Percentiles rank a stretch among this genome's conserved stretches.
Evolutionary conservation across 2,888 invertebrate species (phyloP).

Genomic region (Acleris emargana): DNA sequence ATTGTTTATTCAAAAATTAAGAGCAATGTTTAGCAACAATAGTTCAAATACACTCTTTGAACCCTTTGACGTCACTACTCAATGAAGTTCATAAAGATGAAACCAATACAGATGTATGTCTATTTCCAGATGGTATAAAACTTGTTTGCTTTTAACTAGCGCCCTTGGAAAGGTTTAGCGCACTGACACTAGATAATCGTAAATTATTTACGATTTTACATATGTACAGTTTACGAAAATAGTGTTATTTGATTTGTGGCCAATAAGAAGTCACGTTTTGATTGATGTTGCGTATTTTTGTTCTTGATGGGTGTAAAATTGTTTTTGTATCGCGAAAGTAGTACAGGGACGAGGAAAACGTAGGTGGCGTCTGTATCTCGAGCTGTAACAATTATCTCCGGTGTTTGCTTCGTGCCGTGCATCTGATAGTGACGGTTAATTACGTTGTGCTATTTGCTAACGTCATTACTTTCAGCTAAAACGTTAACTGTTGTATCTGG

Average conservation of each 20-base stretch:
- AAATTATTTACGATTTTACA: slow-evolving; percentile 56
- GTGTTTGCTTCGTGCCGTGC: slow-evolving; percentile 58
- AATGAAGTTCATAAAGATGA: slow-evolving; percentile 54
- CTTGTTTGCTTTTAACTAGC: slow-evolving; percentile 64
- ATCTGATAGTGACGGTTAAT: slow-evolving; percentile 26
- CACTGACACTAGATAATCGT: slow-evolving; percentile 52
- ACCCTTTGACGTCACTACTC: slow-evolving; percentile 52
- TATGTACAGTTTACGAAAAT: slow-evolving; percentile 58
- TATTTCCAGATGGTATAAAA: slow-evolving; percentile 71
- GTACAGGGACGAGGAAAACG: slow-evolving; percentile 35
- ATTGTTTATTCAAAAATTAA: slow-evolving; percentile 35
- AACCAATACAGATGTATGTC: slow-evolving; percentile 57
- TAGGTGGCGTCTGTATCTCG: slow-evolving; percentile 44
- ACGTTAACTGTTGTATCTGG: not conserved
- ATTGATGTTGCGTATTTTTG: slow-evolving; percentile 52
- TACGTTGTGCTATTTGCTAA: slow-evolving; percentile 14
- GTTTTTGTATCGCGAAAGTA: slow-evolving; percentile 36
- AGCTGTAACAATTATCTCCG: slow-evolving; percentile 56
- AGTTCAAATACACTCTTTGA: slow-evolving; percentile 50
- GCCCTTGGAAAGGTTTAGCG: slow-evolving; percentile 70
- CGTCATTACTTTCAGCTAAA: slow-evolving; percentile 13
- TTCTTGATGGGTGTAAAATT: slow-evolving; percentile 37
- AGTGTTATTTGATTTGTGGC: slow-evolving; percentile 59
- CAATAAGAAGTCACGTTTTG: slow-evolving; percentile 57
- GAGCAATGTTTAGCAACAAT: slow-evolving; percentile 33